Evolutionary conservation across 2,888 invertebrate genomes (phyloP), one percentile per base, ranked within the genome.

Genomic region (Perizoma affinitatum): DNA sequence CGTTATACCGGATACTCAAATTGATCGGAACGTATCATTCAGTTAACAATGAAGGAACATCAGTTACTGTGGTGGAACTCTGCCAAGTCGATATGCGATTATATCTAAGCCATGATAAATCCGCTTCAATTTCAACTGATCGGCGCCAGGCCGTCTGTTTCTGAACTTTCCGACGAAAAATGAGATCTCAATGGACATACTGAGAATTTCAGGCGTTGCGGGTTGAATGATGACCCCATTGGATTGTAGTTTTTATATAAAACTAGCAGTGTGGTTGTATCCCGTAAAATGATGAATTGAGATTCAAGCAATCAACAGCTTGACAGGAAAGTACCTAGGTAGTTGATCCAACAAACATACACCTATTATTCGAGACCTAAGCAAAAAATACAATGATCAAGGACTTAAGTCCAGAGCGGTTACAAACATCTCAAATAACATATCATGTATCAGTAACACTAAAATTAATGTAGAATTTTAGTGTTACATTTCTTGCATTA

Each of bases 91-190:
- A 76, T 76, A 76, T 70, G 72, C 71, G 71, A 74, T 76, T 22
- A 22, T 22, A 22, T 66, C 67, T 70, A 70, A 54, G 61, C 47
- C 57, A 40, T 81, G 82, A 84, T 80, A 79, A 83, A 84, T 82
- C 75, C 61, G 65, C 56, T 70, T 66, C 61, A 69, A 69, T 62
- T 65, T 70, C 63, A 62, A 68, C 59, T 54, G 50, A 52, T 52
- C 65, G 84, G 81, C 84, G 86, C 83, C 86, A 74, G 69, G 70
- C 82, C 22, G 85, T 84, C 86, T 85, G 75, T 62, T 64, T 63
- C 54, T 59, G 54, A 64, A 42, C 22, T 22, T 22, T 22, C 22
- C 22, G 22, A 22, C 48, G 57, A 59, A 71, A 68, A 58, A 66
- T 58, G 33, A 53, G 58, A 65, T 63, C 51, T 61, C 34, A 55